A percentile compares a stretch with the other conserved stretches of the same genome.
Conservation (phyloP, 2,797 vertebrate genomes). For the Fringilla coelebs region DNA sequence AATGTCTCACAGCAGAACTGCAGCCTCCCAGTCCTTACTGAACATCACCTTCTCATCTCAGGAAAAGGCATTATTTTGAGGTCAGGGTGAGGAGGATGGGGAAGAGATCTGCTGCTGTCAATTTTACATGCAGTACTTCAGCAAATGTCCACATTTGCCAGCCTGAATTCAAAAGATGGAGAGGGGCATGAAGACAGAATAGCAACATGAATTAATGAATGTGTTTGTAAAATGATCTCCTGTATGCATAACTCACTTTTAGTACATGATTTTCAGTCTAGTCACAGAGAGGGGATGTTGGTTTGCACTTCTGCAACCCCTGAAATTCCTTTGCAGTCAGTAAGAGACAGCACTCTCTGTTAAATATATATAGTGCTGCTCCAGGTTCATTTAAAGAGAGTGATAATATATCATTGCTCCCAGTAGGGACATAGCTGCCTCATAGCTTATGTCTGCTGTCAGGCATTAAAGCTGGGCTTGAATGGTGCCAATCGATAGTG, state of each 20-base stretch:
- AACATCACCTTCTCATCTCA: not conserved
- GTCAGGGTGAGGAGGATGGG: not conserved
- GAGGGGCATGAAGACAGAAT: not conserved
- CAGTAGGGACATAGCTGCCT: constrained; percentile 2
- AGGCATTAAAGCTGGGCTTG: constrained; percentile 6
- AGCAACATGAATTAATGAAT: not conserved
- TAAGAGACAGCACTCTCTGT: not conserved
- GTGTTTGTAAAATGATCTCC: not conserved
- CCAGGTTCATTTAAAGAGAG: constrained; percentile 19
- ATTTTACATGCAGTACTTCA: not conserved
- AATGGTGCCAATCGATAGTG: not conserved
- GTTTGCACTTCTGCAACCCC: not conserved
- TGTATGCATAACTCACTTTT: not conserved
- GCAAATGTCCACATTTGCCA: not conserved
- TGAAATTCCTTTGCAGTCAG: constrained; percentile 5
- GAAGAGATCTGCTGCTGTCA: not conserved
- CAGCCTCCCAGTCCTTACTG: not conserved
- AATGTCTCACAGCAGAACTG: not conserved
- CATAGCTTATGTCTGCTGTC: constrained; percentile 3
- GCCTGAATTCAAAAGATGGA: not conserved
- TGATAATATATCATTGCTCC: constrained; percentile 34
- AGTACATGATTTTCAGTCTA: not conserved
- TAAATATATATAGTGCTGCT: not conserved
- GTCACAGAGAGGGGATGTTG: not conserved
- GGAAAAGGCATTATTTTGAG: not conserved